Base-by-base conservation (phyloP, 2,113 vertebrate genomes). In the Clarias magur region DNA sequence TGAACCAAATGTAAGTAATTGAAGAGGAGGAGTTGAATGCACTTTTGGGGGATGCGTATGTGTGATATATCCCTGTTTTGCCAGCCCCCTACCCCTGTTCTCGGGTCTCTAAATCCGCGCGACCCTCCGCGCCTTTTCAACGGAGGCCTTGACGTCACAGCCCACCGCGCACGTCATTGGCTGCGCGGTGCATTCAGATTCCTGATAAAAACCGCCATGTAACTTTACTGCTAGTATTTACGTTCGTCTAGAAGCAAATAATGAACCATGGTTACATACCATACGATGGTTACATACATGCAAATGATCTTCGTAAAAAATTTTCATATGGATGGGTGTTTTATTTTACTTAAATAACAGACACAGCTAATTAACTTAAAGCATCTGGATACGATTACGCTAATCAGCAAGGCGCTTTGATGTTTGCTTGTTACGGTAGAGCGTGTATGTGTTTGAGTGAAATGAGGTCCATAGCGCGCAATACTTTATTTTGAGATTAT, bases 91-190 rank as follows among this genome's bases (percentile, higher is more conserved):
- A 89, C 91, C 90, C 88, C 90, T 92, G 94, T 89, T 95, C 96
- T 94, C 95, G 95, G 94, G 95, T 97, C 94, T 94, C 95, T 92
- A 93, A 95, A 91, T 94, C 92, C 91, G 94, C 91, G 88, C 93
- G 91, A 96, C 95, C 93, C 96, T 95, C 95, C 95, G 96, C 97
- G 97, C 97, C 97, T 99, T 99, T 98, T 99, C 97, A 97, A 98
- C 95, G 93, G 95, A 96, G 96, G 93, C 93, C 92, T 93, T 96
- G 95, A 96, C 96, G 97, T 98, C 97, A 98, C 95, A 93, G 94
- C 96, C 95, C 96, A 94, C 93, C 91, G 80, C 59, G 92, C 92
- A 86, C 93, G 92, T 94, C 94, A 98, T 98, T 98, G 98, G 97
- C 94, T 96, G 94, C 86, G 78, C 85, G 87, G 84, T 90, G 92